phyloP scores from a whole-genome alignment of 2,797 vertebrate genomes.

The Lindbergichthys nudifrons region DNA sequence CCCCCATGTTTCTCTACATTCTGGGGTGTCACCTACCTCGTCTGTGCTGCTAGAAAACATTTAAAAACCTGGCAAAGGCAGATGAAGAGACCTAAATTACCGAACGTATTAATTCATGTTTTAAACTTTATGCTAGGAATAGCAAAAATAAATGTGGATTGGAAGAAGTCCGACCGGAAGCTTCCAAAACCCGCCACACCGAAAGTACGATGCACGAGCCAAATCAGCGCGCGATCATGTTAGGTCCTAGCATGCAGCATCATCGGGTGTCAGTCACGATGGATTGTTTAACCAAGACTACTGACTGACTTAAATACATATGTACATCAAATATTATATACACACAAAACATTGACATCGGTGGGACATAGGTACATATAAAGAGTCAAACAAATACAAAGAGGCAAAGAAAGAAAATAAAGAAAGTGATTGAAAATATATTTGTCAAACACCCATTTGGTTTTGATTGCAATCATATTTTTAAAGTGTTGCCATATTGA shows the following conservation, averaged over 20 bases:
- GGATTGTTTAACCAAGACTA: neutral
- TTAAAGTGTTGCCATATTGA: no score
- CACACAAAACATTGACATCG: no score
- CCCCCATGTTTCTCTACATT: conserved; percentile 34
- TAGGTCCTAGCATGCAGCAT: neutral
- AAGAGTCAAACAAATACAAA: no score
- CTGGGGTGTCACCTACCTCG: conserved; percentile 67
- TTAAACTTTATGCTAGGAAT: neutral
- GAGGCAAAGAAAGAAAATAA: no score
- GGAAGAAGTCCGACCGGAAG: neutral
- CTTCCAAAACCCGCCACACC: neutral
- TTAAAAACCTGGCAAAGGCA: neutral
- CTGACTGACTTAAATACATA: neutral
- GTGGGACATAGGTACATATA: no score
- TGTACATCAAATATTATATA: no score
- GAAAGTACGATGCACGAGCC: neutral
- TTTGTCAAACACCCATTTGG: no score
- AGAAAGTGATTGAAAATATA: no score
- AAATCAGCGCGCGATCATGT: neutral
- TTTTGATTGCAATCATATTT: no score
- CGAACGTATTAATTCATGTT: neutral
- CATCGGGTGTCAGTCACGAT: conserved; percentile 21
- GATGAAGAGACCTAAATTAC: rapidly evolving
- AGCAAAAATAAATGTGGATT: neutral
- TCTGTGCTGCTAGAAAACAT: conserved; percentile 83